phyloP scores from a whole-genome alignment of 2,797 vertebrate genomes.

The Tinamus major region DNA sequence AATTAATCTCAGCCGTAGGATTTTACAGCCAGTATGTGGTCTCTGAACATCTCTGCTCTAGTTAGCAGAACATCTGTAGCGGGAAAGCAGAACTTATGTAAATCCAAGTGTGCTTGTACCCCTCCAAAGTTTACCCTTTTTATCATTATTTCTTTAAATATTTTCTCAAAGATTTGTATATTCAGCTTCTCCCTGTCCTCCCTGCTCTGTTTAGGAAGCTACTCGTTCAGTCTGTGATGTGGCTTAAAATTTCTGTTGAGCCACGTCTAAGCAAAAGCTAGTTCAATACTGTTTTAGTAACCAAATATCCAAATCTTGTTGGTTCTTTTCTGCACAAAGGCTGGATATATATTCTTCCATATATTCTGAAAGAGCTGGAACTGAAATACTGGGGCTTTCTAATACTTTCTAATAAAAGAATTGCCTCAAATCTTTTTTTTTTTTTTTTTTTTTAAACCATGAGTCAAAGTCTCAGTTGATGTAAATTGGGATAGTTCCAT shows the following conservation, averaged over 20 bases:
- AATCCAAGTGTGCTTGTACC: constrained; percentile 27
- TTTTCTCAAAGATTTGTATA: constrained; percentile 29
- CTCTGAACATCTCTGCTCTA: constrained; percentile 53
- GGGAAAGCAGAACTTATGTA: constrained; percentile 57
- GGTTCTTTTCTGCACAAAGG: background rate
- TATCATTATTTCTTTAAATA: constrained; percentile 50
- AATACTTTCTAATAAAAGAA: background rate
- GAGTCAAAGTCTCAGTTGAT: background rate
- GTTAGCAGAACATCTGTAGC: constrained; percentile 62
- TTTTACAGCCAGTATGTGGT: constrained; percentile 67
- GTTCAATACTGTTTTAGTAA: background rate
- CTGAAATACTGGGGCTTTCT: background rate
- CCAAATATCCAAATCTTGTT: background rate
- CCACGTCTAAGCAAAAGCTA: background rate
- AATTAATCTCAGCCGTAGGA: constrained; percentile 64
- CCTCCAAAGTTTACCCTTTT: constrained; percentile 28
- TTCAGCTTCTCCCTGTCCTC: constrained; percentile 17
- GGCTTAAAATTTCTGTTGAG: background rate
- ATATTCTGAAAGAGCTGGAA: background rate
- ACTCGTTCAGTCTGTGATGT: background rate
- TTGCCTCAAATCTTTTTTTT: background rate
- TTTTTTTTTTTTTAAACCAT: background rate
- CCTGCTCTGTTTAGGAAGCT: background rate
- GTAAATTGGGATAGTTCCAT: constrained; percentile 25
- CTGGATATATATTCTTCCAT: background rate